These are phyloP conservation scores for Euglossa dilemma DNA, from an alignment of 1,140 invertebrate genomes.

Conservation along the genomic window DNA sequence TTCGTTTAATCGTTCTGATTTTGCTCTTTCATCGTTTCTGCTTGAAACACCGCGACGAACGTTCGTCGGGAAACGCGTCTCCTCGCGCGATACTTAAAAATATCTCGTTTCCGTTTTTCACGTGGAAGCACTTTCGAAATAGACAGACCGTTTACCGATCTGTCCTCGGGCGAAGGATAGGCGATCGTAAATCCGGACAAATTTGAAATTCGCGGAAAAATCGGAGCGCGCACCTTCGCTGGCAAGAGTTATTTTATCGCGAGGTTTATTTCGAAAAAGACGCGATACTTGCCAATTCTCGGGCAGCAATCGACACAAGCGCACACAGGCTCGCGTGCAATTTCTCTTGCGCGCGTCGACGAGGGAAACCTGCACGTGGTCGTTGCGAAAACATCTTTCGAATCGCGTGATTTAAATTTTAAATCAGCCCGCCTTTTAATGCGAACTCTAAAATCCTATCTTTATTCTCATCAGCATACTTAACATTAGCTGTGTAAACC, in stretches of 20 bases:
- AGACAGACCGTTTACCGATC: not conserved
- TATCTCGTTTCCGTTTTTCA: not conserved
- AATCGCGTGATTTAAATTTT: not conserved
- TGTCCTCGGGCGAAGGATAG: not conserved
- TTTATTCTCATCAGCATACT: not conserved
- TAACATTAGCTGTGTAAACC: not conserved
- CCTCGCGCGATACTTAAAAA: not conserved
- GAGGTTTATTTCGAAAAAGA: not conserved
- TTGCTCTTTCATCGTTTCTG: not conserved
- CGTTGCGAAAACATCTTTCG: too few species aligned
- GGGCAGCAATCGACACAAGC: not conserved
- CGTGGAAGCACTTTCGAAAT: conserved; percentile 8
- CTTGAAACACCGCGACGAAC: not conserved
- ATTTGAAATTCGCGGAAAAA: not conserved
- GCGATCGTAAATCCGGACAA: not conserved
- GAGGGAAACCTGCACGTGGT: too few species aligned
- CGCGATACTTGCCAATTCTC: not conserved
- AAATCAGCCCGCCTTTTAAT: not conserved
- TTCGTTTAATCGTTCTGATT: not conserved
- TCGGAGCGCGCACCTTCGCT: not conserved
- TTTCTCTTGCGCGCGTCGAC: not conserved
- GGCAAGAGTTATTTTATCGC: not conserved
- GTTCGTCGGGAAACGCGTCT: too few species aligned
- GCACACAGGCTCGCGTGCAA: not conserved
- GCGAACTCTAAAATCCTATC: not conserved